phyloP scores from a whole-genome alignment of 92 coral and sea anemone genomes.

The Blastomussa wellsi region DNA sequence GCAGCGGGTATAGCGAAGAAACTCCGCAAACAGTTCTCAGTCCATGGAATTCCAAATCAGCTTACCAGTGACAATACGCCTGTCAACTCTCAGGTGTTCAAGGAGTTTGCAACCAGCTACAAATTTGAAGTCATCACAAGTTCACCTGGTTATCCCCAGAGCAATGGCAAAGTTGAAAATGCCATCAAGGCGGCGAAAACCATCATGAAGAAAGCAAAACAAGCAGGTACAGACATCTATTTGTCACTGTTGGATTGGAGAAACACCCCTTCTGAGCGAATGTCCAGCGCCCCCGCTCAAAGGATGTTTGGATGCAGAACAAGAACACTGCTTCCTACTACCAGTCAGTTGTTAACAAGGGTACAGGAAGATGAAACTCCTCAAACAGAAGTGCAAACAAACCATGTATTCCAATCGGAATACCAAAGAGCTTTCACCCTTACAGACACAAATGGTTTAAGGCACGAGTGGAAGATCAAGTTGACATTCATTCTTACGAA shows the following conservation, averaged over 20 bases:
- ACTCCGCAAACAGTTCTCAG: conserved; percentile 1
- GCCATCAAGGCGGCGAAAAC: background rate
- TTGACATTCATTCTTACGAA: conserved; percentile 16
- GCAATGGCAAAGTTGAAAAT: conserved; percentile 14
- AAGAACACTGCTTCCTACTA: conserved; percentile 13
- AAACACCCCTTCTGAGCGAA: background rate
- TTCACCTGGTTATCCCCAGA: conserved; percentile 2
- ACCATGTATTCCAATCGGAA: conserved; percentile 5
- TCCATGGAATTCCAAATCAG: background rate
- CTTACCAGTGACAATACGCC: conserved; percentile 12
- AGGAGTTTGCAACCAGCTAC: background rate
- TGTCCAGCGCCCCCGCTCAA: background rate
- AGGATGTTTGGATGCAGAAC: background rate
- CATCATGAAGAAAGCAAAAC: background rate
- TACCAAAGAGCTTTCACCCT: background rate
- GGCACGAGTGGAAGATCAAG: conserved; percentile 11
- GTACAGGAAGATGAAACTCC: conserved; percentile 12
- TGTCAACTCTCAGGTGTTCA: background rate
- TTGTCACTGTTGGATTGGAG: conserved; percentile 10
- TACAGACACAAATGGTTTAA: conserved; percentile 4
- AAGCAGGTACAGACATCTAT: background rate
- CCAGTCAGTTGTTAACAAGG: background rate
- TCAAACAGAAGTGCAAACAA: conserved; percentile 3
- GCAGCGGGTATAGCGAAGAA: conserved; percentile 1
- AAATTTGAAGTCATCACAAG: conserved; percentile 3